These are phyloP conservation scores for Tipula lateralis DNA, from an alignment of 2,888 invertebrate species.

Conservation along the genomic window DNA sequence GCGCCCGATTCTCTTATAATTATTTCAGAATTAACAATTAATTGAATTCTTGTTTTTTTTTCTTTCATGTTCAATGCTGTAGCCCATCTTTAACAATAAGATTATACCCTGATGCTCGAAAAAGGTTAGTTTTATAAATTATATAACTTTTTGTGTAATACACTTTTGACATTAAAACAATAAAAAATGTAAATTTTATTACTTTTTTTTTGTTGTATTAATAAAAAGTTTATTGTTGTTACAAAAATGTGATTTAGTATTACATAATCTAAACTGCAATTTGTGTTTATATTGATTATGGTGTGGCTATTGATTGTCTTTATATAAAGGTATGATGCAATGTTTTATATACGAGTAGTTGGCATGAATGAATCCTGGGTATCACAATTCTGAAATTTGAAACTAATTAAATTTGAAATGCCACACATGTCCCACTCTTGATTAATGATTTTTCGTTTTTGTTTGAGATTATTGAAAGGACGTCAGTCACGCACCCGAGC, in stretches of 20 bases:
- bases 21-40: neutral
- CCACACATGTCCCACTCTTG: neutral
- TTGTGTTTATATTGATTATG: too few species aligned
- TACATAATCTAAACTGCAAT: neutral
- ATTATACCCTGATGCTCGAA: constrained; percentile 24
- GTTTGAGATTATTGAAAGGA: neutral
- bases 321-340: neutral
- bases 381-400: neutral
- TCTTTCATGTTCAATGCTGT: constrained; percentile 13
- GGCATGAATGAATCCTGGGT: neutral
- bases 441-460: neutral
- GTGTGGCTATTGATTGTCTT: neutral
- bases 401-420: neutral
- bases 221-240: neutral
- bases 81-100: constrained; percentile 13
- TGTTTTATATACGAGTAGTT: neutral
- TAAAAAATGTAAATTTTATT: neutral
- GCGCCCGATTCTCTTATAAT: neutral
- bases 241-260: neutral
- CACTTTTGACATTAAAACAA: neutral
- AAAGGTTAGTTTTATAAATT: neutral
- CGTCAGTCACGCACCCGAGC: constrained; percentile 11
- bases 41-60: neutral
- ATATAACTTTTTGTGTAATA: too few species aligned
- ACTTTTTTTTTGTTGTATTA: too few species aligned